Base-by-base conservation (phyloP, 1,140 invertebrate genomes). In the Agrypnia vestita region DNA sequence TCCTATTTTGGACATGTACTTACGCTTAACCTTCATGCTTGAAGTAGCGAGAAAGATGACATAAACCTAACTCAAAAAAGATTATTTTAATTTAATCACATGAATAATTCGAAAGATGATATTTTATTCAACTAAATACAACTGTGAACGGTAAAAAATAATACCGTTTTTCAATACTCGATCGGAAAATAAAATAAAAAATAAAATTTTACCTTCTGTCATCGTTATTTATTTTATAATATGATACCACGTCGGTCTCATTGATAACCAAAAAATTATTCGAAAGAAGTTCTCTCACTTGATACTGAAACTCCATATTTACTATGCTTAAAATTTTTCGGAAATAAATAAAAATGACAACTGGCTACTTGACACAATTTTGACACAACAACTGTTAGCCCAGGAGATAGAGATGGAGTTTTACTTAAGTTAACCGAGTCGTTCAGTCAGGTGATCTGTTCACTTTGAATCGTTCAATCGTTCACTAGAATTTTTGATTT, bases 221-320 rank as follows among this genome's bases (percentile, higher is more conserved):
- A 13, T 79, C 69, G 25, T 53, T 73, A 25, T 62, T 79, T 7
- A 79, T 73, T 74, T 79, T 79, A 61, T 79, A 74, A 73, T 46
- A 74, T 8, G 77, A 56, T 0, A 79, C 46, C 15, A 79, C 77
- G 56, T 79, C 69, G 0, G 51, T 55, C 35, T 64, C 35, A 17
- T 35, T 79, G 17, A 79, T 73, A 3, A 73, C 73, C 21, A 79
- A 49, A 73, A 79, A 73, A 49, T 79, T 49, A 55, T 25, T 62
- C 1, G 53, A 61, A 11, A 59, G 67, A 44, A 79, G 44, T 21
- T 79, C 77, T n/a, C 25, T 74, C 11, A 73, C 69, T 19, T 74
- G 43, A 25, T 74, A 64, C 25, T 79, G 51, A 56, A 79, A 79
- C 55, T 79, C 77, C 77, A 79, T 79, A 73, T 46, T 71, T 19